phyloP scores from a whole-genome alignment of 1,140 invertebrate species.

The Plodia interpunctella region DNA sequence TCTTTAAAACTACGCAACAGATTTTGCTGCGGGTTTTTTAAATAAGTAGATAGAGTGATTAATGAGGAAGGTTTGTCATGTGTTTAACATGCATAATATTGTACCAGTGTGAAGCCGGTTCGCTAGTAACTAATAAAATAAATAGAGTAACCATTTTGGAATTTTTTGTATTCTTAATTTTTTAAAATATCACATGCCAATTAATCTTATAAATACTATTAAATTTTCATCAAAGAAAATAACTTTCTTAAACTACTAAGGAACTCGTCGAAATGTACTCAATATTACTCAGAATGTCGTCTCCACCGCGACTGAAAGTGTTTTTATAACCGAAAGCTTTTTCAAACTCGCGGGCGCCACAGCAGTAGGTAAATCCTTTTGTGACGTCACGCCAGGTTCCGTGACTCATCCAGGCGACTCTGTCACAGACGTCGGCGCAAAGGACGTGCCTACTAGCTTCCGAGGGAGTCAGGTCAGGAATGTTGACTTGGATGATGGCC shows the following conservation, averaged over 20 bases:
- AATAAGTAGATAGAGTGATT: too few relatives aligned
- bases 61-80: too few relatives aligned
- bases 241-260: neutral
- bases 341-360: constrained; percentile 46
- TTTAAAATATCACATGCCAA: too few relatives aligned
- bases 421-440: constrained; percentile 47
- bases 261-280: neutral
- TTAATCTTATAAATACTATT: too few relatives aligned
- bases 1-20: too few relatives aligned
- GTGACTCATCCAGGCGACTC: constrained; percentile 36
- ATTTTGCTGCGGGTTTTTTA: too few relatives aligned
- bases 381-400: constrained; percentile 30
- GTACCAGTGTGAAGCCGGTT: too few relatives aligned
- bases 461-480: constrained; percentile 36
- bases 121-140: too few relatives aligned
- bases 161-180: too few relatives aligned
- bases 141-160: too few relatives aligned
- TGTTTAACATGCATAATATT: too few relatives aligned
- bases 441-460: constrained; percentile 31
- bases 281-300: neutral
- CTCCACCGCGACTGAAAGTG: neutral
- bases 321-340: constrained; percentile 25
- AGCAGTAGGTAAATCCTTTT: constrained; percentile 57
- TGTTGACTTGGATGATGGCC: constrained; percentile 55
- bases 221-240: neutral